Evolutionary conservation across 2,888 invertebrate species (phyloP), one percentile per base, ranked within the genome.

Genomic region (Eristalis tenax): DNA sequence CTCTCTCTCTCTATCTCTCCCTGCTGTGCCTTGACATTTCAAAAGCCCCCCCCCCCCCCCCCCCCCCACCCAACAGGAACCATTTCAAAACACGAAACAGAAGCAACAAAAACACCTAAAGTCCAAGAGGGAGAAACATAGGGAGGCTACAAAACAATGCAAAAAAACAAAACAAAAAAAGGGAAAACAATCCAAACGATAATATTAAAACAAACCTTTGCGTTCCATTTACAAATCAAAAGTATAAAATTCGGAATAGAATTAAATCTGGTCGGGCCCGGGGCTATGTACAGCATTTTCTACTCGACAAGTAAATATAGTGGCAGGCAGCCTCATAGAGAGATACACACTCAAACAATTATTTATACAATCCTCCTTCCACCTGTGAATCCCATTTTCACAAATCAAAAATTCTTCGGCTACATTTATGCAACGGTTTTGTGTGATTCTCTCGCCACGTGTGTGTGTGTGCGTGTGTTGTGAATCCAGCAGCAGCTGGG

Each of bases 281-380:
- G 76, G 87, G 87, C 79, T 40, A 64, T 43, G 43, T 82, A 61
- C 83, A 56, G 68, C 78, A 83, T 50, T 79, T 83, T 75, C 70
- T 64, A 66, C 50, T 74, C 69, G 63, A 63, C 28, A 82, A 74
- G 86, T 79, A 79, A 76, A 50, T 50, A 75, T 87, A 83, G 78
- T 78, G 43, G 64, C 66, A 56, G 70, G 61, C 13, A 40, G 35
- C 32, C 66, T 23, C 32, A 59, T 40, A 43, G 26, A 40, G 11
- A 26, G 22, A 32, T 35, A 40, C 61, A 64, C 66, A 15, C 59
- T 28, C 74, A 56, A 35, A 82, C 57, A 68, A 76, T 86, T 86
- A 87, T 87, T 87, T 87, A 87, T 87, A 87, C 83, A 87, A 76
- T 83, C 87, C 87, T 87, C 87, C 83, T 82, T 74, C 84, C 68